Conservation (phyloP, 92 coral and sea anemone species). For the Porites rus region DNA sequence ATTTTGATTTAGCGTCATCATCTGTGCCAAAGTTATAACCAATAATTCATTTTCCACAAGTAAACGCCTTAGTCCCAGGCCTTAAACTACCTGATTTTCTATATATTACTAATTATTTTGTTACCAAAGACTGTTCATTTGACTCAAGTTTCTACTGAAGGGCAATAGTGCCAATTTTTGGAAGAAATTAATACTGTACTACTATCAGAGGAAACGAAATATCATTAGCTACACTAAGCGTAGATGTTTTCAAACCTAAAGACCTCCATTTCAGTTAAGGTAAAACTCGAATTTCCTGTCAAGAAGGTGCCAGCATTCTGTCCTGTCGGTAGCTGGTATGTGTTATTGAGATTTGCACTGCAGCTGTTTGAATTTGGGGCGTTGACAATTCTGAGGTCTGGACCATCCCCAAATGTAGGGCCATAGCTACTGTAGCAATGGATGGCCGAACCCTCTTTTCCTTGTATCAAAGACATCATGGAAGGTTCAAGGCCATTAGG, state of each 20-base stretch:
- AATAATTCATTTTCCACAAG: too few species aligned
- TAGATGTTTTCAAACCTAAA: constrained; percentile 39
- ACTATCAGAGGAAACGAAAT: too few species aligned
- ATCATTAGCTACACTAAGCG: not conserved
- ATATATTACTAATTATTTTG: too few species aligned
- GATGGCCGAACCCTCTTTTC: constrained; percentile 45
- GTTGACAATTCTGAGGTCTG: constrained; percentile 45
- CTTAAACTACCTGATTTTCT: too few species aligned
- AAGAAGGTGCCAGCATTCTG: constrained; percentile 45
- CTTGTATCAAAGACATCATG: constrained; percentile 34
- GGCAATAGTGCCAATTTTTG: too few species aligned
- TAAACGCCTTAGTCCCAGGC: too few species aligned
- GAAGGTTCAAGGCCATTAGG: constrained; percentile 47
- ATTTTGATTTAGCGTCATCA: too few species aligned
- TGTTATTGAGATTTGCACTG: constrained; percentile 33
- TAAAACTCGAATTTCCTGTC: constrained; percentile 35
- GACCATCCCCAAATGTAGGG: constrained; percentile 59
- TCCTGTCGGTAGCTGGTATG: constrained; percentile 57
- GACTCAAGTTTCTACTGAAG: too few species aligned
- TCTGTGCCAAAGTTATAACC: too few species aligned
- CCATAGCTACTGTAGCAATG: constrained; percentile 48
- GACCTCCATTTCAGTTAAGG: constrained; percentile 39
- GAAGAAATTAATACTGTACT: too few species aligned
- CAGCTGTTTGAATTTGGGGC: constrained; percentile 23
- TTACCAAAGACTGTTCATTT: too few species aligned